These are phyloP conservation scores for Bovichtus variegatus DNA, from an alignment of 2,797 vertebrate genomes.

Conservation along the genomic window DNA sequence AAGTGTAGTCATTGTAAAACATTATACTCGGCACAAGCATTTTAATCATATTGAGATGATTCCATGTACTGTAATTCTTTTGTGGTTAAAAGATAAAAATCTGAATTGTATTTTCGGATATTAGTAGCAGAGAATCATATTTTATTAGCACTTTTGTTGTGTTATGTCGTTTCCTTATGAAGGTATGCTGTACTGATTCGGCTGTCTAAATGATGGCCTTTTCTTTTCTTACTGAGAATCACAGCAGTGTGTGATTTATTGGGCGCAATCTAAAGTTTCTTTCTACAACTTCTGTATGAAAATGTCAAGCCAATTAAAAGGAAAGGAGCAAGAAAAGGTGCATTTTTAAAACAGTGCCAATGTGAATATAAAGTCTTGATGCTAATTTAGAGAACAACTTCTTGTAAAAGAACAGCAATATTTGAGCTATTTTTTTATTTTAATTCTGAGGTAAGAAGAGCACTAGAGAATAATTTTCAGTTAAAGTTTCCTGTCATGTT, in stretches of 20 bases:
- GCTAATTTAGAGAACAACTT: not conserved
- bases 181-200: conserved; percentile 26
- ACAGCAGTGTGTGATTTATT: not conserved
- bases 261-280: conserved; percentile 17
- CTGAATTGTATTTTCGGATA: conserved; percentile 23
- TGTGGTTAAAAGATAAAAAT: conserved; percentile 26
- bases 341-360: conserved; percentile 41
- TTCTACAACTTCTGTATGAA: conserved; percentile 14
- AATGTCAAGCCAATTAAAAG: not conserved
- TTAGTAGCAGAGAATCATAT: conserved; percentile 32
- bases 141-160: conserved; percentile 56
- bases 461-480: conserved; percentile 1
- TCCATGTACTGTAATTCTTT: conserved; percentile 41
- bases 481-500: not conserved
- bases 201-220: conserved; percentile 8
- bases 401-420: conserved; percentile 19
- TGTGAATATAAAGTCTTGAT: conserved; percentile 14
- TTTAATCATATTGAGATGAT: conserved; percentile 18
- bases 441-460: not conserved
- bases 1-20: conserved; percentile 18
- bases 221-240: conserved; percentile 6
- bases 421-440: conserved; percentile 7
- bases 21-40: conserved; percentile 12
- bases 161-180: conserved; percentile 27
- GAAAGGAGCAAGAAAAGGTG: not conserved